These are phyloP conservation scores for Nothobranchius kuhntae DNA, from an alignment of 2,113 vertebrate species.

Conservation along the genomic window DNA sequence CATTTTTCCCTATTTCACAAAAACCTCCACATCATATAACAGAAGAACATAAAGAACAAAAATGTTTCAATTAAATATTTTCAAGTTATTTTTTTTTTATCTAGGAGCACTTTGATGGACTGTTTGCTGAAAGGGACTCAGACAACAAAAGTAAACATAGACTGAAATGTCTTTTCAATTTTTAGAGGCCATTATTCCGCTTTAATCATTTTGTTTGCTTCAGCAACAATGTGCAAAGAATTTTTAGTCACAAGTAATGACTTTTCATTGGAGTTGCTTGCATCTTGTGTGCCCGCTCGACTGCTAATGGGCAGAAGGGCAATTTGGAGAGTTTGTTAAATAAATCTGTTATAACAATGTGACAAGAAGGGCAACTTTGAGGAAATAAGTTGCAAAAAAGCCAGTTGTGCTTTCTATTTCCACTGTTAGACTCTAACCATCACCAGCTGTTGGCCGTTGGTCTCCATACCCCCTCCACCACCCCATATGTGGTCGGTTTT, in stretches of 20 bases:
- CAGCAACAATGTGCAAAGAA: neutral
- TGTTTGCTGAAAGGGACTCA: neutral
- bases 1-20: neutral
- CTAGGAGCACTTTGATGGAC: neutral
- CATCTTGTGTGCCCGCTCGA: conserved; percentile 1
- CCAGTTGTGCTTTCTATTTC: conserved; percentile 47
- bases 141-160: neutral
- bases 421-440: conserved; percentile 21
- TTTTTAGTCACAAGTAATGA: neutral
- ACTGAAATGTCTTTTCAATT: neutral
- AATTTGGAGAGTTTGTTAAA: conserved; percentile 10
- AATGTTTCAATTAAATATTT: neutral
- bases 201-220: neutral
- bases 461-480: no score
- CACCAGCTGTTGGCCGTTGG: no score
- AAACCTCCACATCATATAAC: neutral
- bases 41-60: neutral
- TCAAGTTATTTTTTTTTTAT: neutral
- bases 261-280: conserved; percentile 10
- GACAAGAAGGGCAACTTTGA: conserved; percentile 5
- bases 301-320: neutral
- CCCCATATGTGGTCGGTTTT: conserved; percentile 28
- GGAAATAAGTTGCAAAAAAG: conserved; percentile 46
- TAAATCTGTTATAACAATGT: neutral
- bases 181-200: neutral